Conservation (phyloP, 92 coral and sea anemone genomes). For the Siderastrea radians region DNA sequence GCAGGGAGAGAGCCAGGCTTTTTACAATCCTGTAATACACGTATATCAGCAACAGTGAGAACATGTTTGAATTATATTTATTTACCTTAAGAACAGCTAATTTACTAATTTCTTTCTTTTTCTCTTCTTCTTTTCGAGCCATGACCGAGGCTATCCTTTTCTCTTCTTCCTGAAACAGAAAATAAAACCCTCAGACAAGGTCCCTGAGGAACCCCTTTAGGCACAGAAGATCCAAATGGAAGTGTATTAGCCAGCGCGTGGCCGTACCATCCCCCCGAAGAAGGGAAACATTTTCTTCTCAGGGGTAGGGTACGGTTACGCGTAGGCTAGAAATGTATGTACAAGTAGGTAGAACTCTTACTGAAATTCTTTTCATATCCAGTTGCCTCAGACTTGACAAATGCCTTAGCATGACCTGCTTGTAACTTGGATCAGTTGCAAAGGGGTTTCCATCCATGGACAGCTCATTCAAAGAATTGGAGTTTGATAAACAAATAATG, state of each 20-base stretch:
- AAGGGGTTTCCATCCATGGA: slow-evolving; percentile 98
- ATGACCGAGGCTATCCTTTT: slow-evolving; percentile 92
- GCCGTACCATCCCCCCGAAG: no score
- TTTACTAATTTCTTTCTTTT: slow-evolving; percentile 90
- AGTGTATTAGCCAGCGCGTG: no score
- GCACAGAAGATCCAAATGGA: no score
- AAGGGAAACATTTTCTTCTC: no score
- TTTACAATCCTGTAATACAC: no score
- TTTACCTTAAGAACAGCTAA: slow-evolving; percentile 90
- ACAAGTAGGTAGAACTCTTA: slow-evolving; percentile 33
- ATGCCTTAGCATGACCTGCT: slow-evolving; percentile 85
- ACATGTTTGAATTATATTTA: background rate
- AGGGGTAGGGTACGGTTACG: no score
- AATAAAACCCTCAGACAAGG: background rate
- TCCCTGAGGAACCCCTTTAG: no score
- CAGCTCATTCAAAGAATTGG: slow-evolving; percentile 82
- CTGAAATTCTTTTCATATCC: slow-evolving; percentile 97
- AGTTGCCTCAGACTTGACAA: slow-evolving; percentile 86
- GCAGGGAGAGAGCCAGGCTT: background rate
- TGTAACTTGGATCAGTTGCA: slow-evolving; percentile 78
- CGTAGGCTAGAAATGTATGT: background rate
- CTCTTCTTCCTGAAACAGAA: slow-evolving; percentile 88
- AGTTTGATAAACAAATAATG: slow-evolving; percentile 80
- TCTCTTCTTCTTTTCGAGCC: slow-evolving; percentile 95
- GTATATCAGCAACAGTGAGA: background rate